A percentile compares a stretch with the other conserved stretches of the same genome.
Evolutionary conservation across 2,113 vertebrate species (phyloP).

Genomic region (Myodes glareolus): DNA sequence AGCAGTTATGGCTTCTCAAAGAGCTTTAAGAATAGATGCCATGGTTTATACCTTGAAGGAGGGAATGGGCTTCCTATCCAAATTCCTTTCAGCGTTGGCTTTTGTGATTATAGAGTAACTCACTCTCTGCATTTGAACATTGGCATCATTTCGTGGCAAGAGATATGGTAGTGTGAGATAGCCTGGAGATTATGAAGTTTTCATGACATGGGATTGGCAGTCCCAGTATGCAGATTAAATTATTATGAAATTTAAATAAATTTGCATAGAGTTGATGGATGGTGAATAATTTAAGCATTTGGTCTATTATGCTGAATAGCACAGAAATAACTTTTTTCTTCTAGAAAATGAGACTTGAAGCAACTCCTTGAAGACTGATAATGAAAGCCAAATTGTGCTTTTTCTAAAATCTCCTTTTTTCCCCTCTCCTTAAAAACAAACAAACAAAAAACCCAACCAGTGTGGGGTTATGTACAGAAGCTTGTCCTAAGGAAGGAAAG

Average conservation of each 20-base stretch:
- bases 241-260: conserved; percentile 44
- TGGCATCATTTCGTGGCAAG: background rate
- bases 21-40: background rate
- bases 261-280: conserved; percentile 29
- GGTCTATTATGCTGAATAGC: background rate
- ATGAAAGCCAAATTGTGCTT: background rate
- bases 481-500: conserved; percentile 40
- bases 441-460: background rate
- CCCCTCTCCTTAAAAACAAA: background rate
- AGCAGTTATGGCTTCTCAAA: background rate
- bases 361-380: conserved; percentile 8
- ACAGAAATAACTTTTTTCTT: conserved; percentile 28
- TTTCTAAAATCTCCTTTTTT: background rate
- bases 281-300: conserved; percentile 44
- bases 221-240: conserved; percentile 36
- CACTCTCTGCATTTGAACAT: background rate
- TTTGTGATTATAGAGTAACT: background rate
- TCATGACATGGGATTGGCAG: background rate
- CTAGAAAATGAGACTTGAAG: conserved; percentile 45
- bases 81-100: background rate
- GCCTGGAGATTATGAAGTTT: background rate
- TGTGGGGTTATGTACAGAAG: conserved; percentile 25
- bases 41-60: background rate
- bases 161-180: background rate
- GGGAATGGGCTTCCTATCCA: background rate